Evolutionary conservation across 2,797 vertebrate genomes (phyloP), one percentile per base, ranked within the genome.

Genomic region (Bufotes viridis): DNA sequence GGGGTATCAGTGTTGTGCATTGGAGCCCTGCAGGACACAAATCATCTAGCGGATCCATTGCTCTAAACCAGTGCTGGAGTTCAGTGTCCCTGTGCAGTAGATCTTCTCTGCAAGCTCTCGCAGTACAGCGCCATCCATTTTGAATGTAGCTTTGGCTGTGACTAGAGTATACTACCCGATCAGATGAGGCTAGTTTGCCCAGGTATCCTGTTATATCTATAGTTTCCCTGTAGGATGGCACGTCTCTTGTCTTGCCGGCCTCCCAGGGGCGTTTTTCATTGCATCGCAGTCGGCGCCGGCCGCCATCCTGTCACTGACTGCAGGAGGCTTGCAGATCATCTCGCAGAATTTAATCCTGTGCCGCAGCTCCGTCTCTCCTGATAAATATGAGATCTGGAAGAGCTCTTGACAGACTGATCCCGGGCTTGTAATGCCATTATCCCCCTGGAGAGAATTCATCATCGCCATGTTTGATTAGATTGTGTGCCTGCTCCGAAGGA

Each of bases 401-500:
- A 9, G 42, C 42, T 85, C 57, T 24, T 49, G 82, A 49, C 82
- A 60, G 69, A 70, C 51, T 83, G 81, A 83, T 83, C 81, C 69
- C 81, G 72, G 81, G 58, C 81, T 83, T 58, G 24, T 72, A 69
- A 84, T 60, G 24, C 70, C 42, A 75, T 84, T 84, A 60, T 84
- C 63, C 67, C 70, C 69, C 82, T 57, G 70, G 67, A 84, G 70
- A 70, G 65, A 26, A 55, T 82, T 82, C 81, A 82, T 84, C 67
- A 84, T n/a, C n/a, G 69, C 42, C 29, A 51, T 84, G 26, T 60
- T 75, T 60, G 65, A 84, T 84, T 84, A 84, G 53, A 84, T 74
- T 84, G 57, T 12, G 29, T 17, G 42, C 26, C 67, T 9, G 49
- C 51, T 70, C 65, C 15, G 22, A 75, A 75, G 72, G 70, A 74